Evolutionary conservation across 2,113 vertebrate genomes (phyloP), one percentile per base, ranked within the genome.

Genomic region (Trogon surrucura): DNA sequence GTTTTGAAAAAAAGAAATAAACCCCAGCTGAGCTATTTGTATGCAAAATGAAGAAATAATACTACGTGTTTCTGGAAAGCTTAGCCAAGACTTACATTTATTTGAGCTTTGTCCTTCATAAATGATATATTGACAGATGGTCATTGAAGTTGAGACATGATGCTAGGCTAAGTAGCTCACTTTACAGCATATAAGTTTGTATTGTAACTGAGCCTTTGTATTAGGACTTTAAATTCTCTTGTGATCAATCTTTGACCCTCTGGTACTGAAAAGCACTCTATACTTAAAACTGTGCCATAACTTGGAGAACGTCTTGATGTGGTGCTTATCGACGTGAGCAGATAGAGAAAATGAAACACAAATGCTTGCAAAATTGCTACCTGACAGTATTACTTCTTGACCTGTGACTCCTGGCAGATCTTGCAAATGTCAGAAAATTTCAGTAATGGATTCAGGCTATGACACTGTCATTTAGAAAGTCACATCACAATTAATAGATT

Each of bases 391-490:
- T 88, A 19, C 82, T 96, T 91, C 85, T 92, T 97, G 89, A 96
- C 74, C 80, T 95, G 50, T 96, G 95, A 90, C 91, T 97, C 81
- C 20, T 36, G 15, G 71, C 56, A 88, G 67, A 95, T 80, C 66
- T 93, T 96, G 53, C 45, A 84, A 88, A 80, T 97, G 72, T 91
- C 87, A 92, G 88, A 91, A 51, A 69, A 93, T 95, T 91, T 85
- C 92, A 86, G 45, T 95, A 89, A 90, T 74, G 60, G 79, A 92
- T 95, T 97, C 73, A 51, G 61, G 56, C 60, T 86, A n/a, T 88
- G 92, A 84, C 75, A 93, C 92, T 93, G 95, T 94, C 57, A 90
- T 84, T 98, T 97, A 83, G 91, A 85, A 97, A 96, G 91, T 94
- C 69, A 16, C 47, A 61, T 96, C 53, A 48, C 75, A 94, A 94